phyloP scores from a whole-genome alignment of 1,140 invertebrate genomes.

The Paraescarpia echinospica region DNA sequence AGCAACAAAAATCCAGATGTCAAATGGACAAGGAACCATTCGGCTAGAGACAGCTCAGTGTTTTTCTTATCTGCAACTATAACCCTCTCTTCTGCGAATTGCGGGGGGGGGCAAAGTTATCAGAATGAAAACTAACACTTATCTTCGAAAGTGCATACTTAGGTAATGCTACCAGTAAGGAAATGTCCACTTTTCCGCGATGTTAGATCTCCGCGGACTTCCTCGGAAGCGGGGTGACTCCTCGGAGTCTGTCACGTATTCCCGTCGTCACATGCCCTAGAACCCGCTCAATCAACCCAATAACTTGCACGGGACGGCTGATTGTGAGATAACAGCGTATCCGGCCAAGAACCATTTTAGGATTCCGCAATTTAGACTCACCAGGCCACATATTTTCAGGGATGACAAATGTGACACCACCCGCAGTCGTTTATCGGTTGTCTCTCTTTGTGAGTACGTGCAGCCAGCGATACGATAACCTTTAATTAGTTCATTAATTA shows the following conservation, averaged over 20 bases:
- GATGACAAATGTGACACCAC: neutral
- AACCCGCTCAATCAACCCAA: neutral
- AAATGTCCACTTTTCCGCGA: neutral
- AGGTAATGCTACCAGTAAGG: neutral
- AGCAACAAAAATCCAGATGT: too few species aligned
- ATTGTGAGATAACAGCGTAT: neutral
- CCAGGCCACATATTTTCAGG: too few species aligned
- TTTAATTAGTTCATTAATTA: too few species aligned
- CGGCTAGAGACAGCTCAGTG: too few species aligned
- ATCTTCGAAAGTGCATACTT: neutral
- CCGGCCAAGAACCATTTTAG: neutral
- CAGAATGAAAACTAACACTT: neutral
- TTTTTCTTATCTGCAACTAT: too few species aligned
- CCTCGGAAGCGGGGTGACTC: neutral
- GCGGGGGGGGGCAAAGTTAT: too few species aligned
- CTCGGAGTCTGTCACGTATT: neutral
- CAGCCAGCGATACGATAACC: too few species aligned
- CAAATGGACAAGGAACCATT: too few species aligned
- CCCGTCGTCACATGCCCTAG: neutral
- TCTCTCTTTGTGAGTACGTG: neutral
- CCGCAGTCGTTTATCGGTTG: neutral
- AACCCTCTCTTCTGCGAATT: too few species aligned
- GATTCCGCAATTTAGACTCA: neutral
- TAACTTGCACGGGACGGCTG: neutral
- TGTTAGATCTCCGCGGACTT: neutral